phyloP scores from a whole-genome alignment of 2,113 vertebrate species.

The Scatophagus argus region DNA sequence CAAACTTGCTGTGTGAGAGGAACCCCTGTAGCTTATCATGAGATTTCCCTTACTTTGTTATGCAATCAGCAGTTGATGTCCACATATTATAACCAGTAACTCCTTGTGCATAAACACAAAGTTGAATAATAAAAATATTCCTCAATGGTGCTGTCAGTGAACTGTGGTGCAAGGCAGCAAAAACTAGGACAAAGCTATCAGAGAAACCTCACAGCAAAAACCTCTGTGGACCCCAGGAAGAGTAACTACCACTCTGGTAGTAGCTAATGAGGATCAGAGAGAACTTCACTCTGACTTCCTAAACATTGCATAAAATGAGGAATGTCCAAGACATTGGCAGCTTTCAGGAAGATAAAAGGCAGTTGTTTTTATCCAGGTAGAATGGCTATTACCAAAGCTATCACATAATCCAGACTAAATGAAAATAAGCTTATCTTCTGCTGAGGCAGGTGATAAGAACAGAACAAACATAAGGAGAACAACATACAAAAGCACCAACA shows the following conservation, averaged over 20 bases:
- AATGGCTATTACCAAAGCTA: conserved; percentile 37
- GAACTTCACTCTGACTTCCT: conserved; percentile 29
- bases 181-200: conserved; percentile 13
- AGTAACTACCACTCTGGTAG: not conserved
- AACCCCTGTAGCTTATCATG: conserved; percentile 48
- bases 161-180: conserved; percentile 15
- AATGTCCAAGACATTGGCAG: conserved; percentile 64
- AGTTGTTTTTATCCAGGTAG: conserved; percentile 50
- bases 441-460: conserved; percentile 33
- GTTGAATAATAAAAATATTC: conserved; percentile 18
- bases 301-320: conserved; percentile 58
- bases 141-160: not conserved
- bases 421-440: conserved; percentile 46
- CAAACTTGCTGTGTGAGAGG: conserved; percentile 12
- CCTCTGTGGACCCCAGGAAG: conserved; percentile 16
- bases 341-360: conserved; percentile 57
- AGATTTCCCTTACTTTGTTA: conserved; percentile 42
- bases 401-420: conserved; percentile 50
- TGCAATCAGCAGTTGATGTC: conserved; percentile 59
- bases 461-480: conserved; percentile 41
- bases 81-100: conserved; percentile 7
- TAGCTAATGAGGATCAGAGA: conserved; percentile 6
- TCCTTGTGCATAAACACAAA: not conserved
- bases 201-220: conserved; percentile 7
- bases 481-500: conserved; percentile 43